phyloP scores from a whole-genome alignment of 2,888 invertebrate species.

The Serrognathus titanus region DNA sequence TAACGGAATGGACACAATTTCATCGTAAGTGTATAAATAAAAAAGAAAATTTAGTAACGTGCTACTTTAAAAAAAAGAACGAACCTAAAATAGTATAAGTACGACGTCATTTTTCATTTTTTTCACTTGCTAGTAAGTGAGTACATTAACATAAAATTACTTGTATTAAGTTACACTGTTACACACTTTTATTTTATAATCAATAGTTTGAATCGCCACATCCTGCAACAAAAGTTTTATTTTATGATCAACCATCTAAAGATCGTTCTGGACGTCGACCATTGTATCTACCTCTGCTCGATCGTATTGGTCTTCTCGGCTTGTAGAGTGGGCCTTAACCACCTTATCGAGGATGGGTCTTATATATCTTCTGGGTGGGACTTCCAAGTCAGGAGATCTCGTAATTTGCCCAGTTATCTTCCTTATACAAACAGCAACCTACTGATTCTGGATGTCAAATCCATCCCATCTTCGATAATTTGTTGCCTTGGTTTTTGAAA shows the following conservation, averaged over 20 bases:
- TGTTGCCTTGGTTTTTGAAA: conserved; percentile 79
- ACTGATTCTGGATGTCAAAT: conserved; percentile 82
- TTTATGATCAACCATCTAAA: no score
- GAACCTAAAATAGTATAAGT: no score
- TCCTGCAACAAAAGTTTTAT: no score
- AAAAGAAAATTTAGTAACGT: background rate
- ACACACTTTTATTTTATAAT: no score
- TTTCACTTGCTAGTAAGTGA: no score
- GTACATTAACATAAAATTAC: no score
- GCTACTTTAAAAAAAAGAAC: no score
- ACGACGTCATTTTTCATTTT: no score
- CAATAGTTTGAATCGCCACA: no score
- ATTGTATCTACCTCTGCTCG: background rate
- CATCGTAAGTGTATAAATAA: background rate
- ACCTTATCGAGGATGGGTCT: conserved; percentile 8
- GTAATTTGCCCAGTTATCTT: conserved; percentile 2
- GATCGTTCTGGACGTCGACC: no score
- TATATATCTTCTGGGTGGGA: conserved; percentile 11
- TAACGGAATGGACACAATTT: background rate
- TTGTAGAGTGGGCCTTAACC: background rate
- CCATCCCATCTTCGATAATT: conserved; percentile 76
- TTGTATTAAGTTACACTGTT: no score
- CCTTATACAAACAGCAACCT: conserved; percentile 67
- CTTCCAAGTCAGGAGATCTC: conserved; percentile 7
- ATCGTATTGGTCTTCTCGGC: conserved; percentile 1